These are phyloP conservation scores for Deroplatys truncata DNA, from an alignment of 2,888 invertebrate genomes.

Conservation along the genomic window DNA sequence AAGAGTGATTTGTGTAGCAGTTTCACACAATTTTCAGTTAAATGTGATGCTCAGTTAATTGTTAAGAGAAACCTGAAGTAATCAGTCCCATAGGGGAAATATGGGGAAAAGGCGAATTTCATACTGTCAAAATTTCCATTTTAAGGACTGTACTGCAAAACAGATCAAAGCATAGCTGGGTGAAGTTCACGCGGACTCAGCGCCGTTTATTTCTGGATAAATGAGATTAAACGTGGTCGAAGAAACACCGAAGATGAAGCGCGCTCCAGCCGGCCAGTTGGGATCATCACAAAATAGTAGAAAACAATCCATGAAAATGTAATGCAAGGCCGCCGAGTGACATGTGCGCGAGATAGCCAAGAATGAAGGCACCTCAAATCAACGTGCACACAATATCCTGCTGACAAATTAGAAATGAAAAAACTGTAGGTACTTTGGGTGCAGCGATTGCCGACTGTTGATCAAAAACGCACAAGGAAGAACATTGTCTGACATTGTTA, in stretches of 20 bases:
- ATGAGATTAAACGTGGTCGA: neutral
- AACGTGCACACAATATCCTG: no score
- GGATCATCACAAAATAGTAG: neutral
- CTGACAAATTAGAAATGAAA: neutral
- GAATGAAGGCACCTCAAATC: no score
- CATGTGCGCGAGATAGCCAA: no score
- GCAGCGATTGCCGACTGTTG: neutral
- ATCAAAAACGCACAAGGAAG: neutral
- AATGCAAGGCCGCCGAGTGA: neutral
- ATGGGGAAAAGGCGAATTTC: no score
- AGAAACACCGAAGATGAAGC: neutral
- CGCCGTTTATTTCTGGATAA: neutral
- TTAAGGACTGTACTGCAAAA: neutral
- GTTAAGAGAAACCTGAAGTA: no score
- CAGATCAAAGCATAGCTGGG: neutral
- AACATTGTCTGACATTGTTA: neutral
- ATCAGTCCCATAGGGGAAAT: no score
- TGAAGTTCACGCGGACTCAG: neutral
- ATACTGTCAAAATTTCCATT: neutral
- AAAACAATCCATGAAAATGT: neutral
- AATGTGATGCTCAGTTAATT: no score
- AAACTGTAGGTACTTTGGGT: neutral
- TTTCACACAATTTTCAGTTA: no score
- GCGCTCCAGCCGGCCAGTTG: no score
- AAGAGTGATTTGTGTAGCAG: neutral